Evolutionary conservation across 23 tunicate genomes (phyloP), one percentile per base, ranked within the genome.

Genomic region (Ciona savignyi): DNA sequence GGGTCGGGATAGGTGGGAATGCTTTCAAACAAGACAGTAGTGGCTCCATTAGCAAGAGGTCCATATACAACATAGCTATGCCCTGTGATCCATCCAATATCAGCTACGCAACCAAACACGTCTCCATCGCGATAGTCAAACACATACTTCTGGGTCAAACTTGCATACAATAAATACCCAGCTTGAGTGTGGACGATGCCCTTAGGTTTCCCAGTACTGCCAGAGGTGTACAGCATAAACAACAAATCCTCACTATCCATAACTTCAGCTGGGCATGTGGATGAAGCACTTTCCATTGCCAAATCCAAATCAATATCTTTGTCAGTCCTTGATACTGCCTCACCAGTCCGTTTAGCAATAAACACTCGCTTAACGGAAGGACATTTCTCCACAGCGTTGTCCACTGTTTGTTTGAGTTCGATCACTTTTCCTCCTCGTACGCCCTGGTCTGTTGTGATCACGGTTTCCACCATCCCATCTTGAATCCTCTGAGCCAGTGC

Each of bases 141-240:
- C 30, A 83, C 99, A 67, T 75, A 77, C 49, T 95, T 60, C 29
- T 86, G 96, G 4, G 99, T 90, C 23, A 88, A 21, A 22, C 62
- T 68, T 3, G 96, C 90, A 67, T 95, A 90, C 2, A 90, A 82
- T n/a, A 95, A 67, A 69, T 95, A 95, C 1, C 99, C 99, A 2
- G 96, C 86, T 48, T 90, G 95, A 1, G 86, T 78, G 51, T 95
- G 99, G 25, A 88, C 81, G 35, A 95, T 90, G 9, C 99, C 99
- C 69, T 95, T 95, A 34, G 99, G 99, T 79, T 95, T 95, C 1
- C 99, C 99, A 33, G 99, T 95, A 63, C 99, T 95, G 25, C 99
- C 99, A 60, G 99, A 95, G 0, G 99, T 95, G 64, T 95, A 95
- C 29, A 95, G 77, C 77, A 81, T 75, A 68, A 88, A 95, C 32